phyloP scores from a whole-genome alignment of 2,888 invertebrate species.

The Psylliodes chrysocephalus region DNA sequence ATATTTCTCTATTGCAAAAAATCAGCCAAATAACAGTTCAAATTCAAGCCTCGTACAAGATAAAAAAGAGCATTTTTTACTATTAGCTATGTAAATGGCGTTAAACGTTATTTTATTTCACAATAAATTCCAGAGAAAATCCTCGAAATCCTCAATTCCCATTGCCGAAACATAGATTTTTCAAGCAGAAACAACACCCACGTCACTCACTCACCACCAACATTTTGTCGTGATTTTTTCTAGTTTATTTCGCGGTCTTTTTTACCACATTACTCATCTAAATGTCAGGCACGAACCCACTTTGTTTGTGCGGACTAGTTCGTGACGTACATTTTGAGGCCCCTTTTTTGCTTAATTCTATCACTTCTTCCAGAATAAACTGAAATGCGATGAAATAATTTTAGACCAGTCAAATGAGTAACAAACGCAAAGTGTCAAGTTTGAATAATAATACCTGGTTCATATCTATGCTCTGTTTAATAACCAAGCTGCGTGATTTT shows the following conservation, averaged over 20 bases:
- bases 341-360: conserved; percentile 26
- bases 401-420: background rate
- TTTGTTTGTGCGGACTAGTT: conserved; percentile 39
- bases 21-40: too few species aligned
- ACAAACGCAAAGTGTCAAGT: background rate
- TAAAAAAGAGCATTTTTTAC: too few species aligned
- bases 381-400: conserved; percentile 16
- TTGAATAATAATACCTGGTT: too few species aligned
- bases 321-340: conserved; percentile 36
- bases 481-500: too few species aligned
- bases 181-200: background rate
- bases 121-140: background rate
- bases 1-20: too few species aligned
- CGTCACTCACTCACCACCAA: background rate
- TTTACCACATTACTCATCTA: conserved; percentile 30
- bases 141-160: conserved; percentile 4
- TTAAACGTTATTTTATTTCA: background rate
- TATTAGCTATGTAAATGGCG: background rate
- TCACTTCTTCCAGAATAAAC: conserved; percentile 19
- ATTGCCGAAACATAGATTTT: background rate
- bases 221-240: conserved; percentile 32
- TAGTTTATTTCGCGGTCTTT: conserved; percentile 21
- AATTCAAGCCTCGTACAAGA: too few species aligned
- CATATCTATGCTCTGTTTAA: too few species aligned
- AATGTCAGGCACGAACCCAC: conserved; percentile 38